Base-by-base conservation (phyloP, 92 coral and sea anemone genomes). In the Phenganax marumi region DNA sequence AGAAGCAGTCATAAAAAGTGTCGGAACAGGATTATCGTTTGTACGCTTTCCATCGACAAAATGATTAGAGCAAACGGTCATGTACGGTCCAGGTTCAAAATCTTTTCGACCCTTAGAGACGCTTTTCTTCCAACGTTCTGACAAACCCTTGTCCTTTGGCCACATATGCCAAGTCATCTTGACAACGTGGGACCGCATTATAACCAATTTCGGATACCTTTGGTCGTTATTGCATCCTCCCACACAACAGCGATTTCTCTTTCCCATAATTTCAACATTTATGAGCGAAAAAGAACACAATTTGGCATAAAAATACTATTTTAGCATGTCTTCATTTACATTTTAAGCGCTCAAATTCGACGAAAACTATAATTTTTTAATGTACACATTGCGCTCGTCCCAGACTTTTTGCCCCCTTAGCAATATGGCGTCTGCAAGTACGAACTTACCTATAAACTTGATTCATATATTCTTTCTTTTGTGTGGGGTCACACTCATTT, bases 151-250 rank as follows among this genome's bases (percentile, higher is more conserved):
- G 61, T 6, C 13, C 33, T 73, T 73, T 54, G 62, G 78, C 78
- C 78, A 39, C 33, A 14, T 60, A 21, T 73, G 62, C 19, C 78
- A 73, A 39, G 33, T 53, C 78, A 46, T 73, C 78, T 73, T 73
- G 43, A 55, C 16, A 73, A 73, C 78, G 21, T 73, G 63, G 3
- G 78, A 73, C n/a, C 78, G 78, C 50, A 24, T 73, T 26, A 73
- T 53, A 12, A 43, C 78, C 53, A 12, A 43, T 12, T 73, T 19
- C 0, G 78, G 78, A 49, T 73, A 73, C 6, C 78, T 12, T 52
- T 73, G 78, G 24, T 73, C 78, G 78, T 73, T 73, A 73, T 73
- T 4, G 53, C 60, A 73, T 16, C 78, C 60, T 24, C 60, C 78
- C 0, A 73, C 78, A 39, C 81, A 56, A 56, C 63, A 56, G 1